Conservation (phyloP, 2,888 invertebrate genomes). For the Lasioglossum vierecki region DNA sequence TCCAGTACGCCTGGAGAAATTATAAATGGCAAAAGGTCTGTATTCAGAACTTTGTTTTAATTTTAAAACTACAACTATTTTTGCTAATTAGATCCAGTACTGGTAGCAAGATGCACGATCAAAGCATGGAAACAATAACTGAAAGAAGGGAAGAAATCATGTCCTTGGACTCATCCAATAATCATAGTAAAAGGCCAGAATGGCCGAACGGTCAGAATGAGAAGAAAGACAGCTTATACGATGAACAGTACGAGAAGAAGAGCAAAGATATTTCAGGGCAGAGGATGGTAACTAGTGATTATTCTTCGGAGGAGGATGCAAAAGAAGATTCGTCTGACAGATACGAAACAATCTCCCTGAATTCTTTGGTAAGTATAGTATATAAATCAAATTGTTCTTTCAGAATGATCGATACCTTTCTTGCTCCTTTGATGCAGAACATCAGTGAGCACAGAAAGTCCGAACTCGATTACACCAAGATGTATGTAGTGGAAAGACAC, state of each 20-base stretch:
- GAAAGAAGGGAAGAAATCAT: conserved; percentile 73
- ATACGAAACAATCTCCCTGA: background rate
- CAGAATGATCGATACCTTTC: background rate
- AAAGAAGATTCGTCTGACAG: conserved; percentile 83
- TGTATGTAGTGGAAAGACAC: conserved; percentile 72
- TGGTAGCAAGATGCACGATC: conserved; percentile 67
- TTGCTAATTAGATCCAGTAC: conserved; percentile 67
- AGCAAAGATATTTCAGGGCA: conserved; percentile 82
- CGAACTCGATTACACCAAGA: background rate
- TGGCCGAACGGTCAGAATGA: conserved; percentile 76
- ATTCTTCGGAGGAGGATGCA: conserved; percentile 87
- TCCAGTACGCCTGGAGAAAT: conserved; percentile 80
- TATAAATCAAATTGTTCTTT: conserved; percentile 84
- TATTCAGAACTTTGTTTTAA: conserved; percentile 72
- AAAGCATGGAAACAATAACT: conserved; percentile 74
- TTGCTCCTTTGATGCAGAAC: background rate
- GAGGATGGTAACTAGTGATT: conserved; percentile 85
- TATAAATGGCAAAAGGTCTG: conserved; percentile 74
- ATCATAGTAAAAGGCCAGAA: conserved; percentile 64
- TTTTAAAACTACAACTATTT: background rate
- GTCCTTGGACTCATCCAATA: conserved; percentile 55
- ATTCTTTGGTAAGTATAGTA: conserved; percentile 86
- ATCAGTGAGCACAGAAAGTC: background rate
- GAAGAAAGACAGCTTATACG: conserved; percentile 68
- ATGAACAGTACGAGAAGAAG: conserved; percentile 76